Conservation (phyloP, 2,797 vertebrate genomes). For the Cossypha heuglini region DNA sequence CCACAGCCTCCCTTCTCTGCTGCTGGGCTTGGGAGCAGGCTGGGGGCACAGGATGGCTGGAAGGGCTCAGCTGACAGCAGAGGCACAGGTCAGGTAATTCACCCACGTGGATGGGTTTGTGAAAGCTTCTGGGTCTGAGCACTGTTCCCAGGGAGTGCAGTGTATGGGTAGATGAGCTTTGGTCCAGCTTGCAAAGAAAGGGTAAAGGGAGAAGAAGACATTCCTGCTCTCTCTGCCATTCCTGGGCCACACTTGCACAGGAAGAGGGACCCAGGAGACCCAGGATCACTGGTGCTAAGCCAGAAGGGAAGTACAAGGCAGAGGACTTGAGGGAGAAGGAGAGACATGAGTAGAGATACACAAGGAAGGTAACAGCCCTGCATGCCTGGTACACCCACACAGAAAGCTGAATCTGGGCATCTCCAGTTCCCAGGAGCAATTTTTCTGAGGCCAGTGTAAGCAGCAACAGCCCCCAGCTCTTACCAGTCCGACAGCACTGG, state of each 20-base stretch:
- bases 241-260: not conserved
- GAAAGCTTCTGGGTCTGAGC: not conserved
- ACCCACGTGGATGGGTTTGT: accelerated
- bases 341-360: not conserved
- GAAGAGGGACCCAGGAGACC: not conserved
- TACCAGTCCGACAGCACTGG: accelerated
- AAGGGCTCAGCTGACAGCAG: not conserved
- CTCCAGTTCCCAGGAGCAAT: not conserved
- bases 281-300: not conserved
- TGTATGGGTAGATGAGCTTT: not conserved
- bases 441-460: not conserved
- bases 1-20: not conserved
- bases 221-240: not conserved
- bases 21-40: not conserved
- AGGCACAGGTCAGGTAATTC: not conserved
- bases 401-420: not conserved
- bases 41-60: not conserved
- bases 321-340: not conserved
- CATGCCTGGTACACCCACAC: not conserved
- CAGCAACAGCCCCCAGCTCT: not conserved
- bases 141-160: accelerated
- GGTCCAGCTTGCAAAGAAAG: not conserved
- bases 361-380: not conserved
- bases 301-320: not conserved
- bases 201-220: not conserved